Evolutionary conservation across 2,888 invertebrate genomes (phyloP).

Genomic region (Lepidocyrtinus sp.): DNA sequence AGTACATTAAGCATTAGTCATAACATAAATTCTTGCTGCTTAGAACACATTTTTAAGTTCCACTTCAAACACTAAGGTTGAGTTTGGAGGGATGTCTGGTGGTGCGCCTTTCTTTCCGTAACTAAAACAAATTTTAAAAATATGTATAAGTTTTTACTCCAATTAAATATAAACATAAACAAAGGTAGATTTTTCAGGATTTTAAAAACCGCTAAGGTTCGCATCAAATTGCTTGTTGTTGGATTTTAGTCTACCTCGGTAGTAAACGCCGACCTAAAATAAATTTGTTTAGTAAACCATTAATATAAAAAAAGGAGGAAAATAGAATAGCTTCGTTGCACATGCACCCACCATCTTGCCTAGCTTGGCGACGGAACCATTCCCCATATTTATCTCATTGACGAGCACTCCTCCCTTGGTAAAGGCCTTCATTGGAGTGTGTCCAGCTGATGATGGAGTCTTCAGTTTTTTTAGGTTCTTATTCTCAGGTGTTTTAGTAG

Average conservation of each 20-base stretch:
- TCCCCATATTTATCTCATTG: slow-evolving; percentile 86
- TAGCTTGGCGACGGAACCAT: slow-evolving; percentile 82
- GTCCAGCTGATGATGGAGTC: slow-evolving; percentile 65
- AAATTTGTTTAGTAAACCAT: not conserved
- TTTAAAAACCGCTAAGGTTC: slow-evolving; percentile 79
- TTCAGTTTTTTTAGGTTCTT: slow-evolving; percentile 51
- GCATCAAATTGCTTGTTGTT: slow-evolving; percentile 91
- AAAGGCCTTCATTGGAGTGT: slow-evolving; percentile 67
- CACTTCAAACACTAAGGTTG: slow-evolving; percentile 90
- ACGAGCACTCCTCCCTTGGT: slow-evolving; percentile 82
- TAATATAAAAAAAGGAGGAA: not conserved
- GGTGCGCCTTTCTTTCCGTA: slow-evolving; percentile 76
- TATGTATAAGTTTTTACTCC: not conserved
- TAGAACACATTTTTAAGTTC: slow-evolving; percentile 87
- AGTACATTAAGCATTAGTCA: no score
- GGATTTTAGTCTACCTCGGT: slow-evolving; percentile 85
- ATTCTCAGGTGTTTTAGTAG: slow-evolving; percentile 66
- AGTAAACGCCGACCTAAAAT: slow-evolving; percentile 80
- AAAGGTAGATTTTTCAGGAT: no score
- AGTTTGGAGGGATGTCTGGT: slow-evolving; percentile 90
- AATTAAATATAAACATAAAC: no score
- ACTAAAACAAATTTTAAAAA: slow-evolving; percentile 49
- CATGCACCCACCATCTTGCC: slow-evolving; percentile 78
- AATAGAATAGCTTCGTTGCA: not conserved
- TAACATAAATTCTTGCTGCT: slow-evolving; percentile 22